Evolutionary conservation across 1,140 invertebrate genomes (phyloP).

Genomic region (Agrilus planipennis): DNA sequence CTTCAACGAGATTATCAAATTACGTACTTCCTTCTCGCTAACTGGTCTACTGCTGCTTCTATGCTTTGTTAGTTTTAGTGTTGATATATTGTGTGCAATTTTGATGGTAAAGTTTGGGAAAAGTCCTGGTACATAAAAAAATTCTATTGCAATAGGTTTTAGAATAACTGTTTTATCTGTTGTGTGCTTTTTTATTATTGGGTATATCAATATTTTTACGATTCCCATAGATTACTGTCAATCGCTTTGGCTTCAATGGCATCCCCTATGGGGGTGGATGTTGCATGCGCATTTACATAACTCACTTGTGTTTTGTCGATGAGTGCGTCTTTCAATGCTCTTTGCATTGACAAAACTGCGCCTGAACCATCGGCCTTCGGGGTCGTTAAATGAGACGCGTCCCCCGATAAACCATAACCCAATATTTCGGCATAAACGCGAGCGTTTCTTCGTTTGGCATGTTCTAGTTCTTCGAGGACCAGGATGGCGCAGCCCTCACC

Average conservation of each 20-base stretch:
- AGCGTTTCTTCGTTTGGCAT: slow-evolving; percentile 66
- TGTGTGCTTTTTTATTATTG: too few species aligned
- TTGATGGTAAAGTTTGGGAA: too few species aligned
- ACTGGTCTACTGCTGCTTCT: too few species aligned
- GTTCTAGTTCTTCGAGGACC: slow-evolving; percentile 80
- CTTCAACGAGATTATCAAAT: too few species aligned
- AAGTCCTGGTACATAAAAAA: too few species aligned
- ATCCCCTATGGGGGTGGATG: slow-evolving; percentile 93
- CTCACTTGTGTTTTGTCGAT: slow-evolving; percentile 50
- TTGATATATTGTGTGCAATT: too few species aligned
- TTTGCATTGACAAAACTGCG: slow-evolving; percentile 79
- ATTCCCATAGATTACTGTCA: too few species aligned
- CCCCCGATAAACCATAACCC: slow-evolving; percentile 85
- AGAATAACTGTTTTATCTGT: too few species aligned
- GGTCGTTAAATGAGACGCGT: slow-evolving; percentile 89
- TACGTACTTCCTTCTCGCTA: too few species aligned
- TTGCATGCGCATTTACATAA: slow-evolving; percentile 96
- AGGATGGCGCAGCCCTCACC: slow-evolving; percentile 88
- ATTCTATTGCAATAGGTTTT: too few species aligned
- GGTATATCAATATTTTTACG: too few species aligned
- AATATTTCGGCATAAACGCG: slow-evolving; percentile 87
- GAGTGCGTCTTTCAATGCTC: slow-evolving; percentile 66
- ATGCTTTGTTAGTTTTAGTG: too few species aligned
- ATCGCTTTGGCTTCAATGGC: slow-evolving; percentile 81
- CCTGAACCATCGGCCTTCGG: slow-evolving; percentile 82